These are phyloP conservation scores for Penaeus japonicus DNA, from an alignment of 1,140 invertebrate genomes.

Conservation along the genomic window DNA sequence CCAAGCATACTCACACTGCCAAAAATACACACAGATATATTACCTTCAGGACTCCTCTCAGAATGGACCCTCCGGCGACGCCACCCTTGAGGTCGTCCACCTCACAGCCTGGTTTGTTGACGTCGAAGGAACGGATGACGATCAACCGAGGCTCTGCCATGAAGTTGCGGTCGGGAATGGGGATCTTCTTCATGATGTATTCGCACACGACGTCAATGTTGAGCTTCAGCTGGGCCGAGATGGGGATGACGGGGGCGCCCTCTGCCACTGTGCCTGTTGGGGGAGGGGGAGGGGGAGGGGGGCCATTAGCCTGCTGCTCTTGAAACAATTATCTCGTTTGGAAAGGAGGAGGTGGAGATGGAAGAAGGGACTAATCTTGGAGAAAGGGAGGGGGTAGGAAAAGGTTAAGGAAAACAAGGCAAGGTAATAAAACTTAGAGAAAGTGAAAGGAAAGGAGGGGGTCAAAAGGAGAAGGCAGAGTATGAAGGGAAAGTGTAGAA, in stretches of 20 bases:
- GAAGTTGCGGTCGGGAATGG: conserved; percentile 94
- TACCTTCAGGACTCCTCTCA: conserved; percentile 93
- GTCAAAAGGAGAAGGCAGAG: too few relatives aligned
- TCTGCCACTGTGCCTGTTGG: conserved; percentile 92
- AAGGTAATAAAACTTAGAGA: too few relatives aligned
- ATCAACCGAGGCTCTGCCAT: conserved; percentile 95
- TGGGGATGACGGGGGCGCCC: conserved; percentile 96
- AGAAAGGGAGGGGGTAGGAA: too few relatives aligned
- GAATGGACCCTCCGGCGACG: conserved; percentile 97
- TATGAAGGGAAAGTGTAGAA: neutral
- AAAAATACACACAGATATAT: too few relatives aligned
- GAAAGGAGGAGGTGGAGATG: too few relatives aligned
- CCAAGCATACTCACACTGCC: too few relatives aligned
- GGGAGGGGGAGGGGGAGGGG: neutral
- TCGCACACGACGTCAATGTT: conserved; percentile 99
- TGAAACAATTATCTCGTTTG: too few relatives aligned
- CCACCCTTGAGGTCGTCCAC: conserved; percentile 98
- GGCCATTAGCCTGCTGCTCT: neutral
- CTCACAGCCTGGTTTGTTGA: conserved; percentile 99
- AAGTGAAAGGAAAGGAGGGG: too few relatives aligned
- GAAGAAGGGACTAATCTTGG: too few relatives aligned
- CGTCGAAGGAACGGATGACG: conserved; percentile 98
- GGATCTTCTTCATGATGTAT: conserved; percentile 98
- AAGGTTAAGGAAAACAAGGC: too few relatives aligned
- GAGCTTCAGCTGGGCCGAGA: conserved; percentile 98